Conservation (phyloP, 2,888 invertebrate species). For the Bombylius major region DNA sequence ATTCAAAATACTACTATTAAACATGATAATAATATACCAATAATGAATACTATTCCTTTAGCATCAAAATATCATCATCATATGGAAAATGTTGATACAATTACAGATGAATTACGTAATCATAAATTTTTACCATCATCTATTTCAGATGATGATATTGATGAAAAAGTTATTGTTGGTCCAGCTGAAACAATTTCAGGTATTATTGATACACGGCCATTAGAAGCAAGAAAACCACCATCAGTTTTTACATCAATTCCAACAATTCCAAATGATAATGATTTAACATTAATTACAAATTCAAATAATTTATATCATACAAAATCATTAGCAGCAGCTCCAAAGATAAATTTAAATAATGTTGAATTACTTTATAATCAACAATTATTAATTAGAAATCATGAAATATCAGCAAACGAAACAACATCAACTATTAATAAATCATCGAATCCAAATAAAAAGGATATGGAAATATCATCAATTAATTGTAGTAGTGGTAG, state of each 20-base stretch:
- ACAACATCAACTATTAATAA: too few relatives aligned
- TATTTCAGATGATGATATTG: constrained; percentile 16
- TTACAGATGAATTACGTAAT: constrained; percentile 29
- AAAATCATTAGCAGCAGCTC: constrained; percentile 10
- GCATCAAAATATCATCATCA: constrained; percentile 31
- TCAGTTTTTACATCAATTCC: constrained; percentile 11
- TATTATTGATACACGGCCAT: constrained; percentile 48
- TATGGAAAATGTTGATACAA: constrained; percentile 22
- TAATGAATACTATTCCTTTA: constrained; percentile 27
- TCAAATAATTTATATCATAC: constrained; percentile 16
- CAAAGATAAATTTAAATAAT: constrained; percentile 12
- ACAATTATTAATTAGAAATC: too few relatives aligned
- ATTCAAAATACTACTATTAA: too few relatives aligned
- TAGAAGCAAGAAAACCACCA: constrained; percentile 30
- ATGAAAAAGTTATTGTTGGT: constrained; percentile 44
- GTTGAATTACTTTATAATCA: too few relatives aligned
- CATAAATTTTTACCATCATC: constrained; percentile 23
- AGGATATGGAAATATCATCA: too few relatives aligned
- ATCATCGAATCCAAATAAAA: too few relatives aligned
- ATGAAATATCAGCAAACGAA: too few relatives aligned
- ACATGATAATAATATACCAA: too few relatives aligned
- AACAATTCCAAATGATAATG: constrained; percentile 10
- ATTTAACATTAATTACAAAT: constrained; percentile 4
- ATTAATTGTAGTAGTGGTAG: too few relatives aligned
- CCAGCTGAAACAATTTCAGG: constrained; percentile 62